phyloP scores from a whole-genome alignment of 2,113 vertebrate genomes.

The Parotia lawesii region DNA sequence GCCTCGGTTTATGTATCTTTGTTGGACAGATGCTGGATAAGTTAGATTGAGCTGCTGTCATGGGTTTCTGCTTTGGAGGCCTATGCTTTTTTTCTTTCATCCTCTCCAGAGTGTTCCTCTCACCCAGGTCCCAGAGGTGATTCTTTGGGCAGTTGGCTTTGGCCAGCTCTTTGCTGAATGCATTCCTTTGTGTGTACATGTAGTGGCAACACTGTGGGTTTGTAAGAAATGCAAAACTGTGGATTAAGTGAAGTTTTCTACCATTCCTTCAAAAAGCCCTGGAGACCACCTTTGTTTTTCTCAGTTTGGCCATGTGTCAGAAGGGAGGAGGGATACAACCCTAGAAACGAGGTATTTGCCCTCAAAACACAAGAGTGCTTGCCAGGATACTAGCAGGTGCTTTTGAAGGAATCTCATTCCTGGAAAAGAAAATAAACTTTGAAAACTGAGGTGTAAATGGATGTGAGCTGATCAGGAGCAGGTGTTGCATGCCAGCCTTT shows the following conservation, averaged over 20 bases:
- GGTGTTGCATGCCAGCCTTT: background rate
- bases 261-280: background rate
- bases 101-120: background rate
- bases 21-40: background rate
- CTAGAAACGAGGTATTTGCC: background rate
- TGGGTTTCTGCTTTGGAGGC: background rate
- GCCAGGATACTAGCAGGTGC: constrained; percentile 6
- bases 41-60: background rate
- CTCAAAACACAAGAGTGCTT: background rate
- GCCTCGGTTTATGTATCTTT: background rate
- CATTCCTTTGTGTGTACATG: background rate
- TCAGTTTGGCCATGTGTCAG: background rate
- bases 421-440: background rate
- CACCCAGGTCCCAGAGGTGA: background rate
- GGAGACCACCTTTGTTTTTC: background rate
- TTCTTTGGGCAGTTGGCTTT: background rate
- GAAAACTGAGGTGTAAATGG: background rate
- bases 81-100: background rate
- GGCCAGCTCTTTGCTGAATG: background rate
- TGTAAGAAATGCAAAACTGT: background rate
- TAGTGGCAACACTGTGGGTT: background rate
- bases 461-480: background rate
- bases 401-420: background rate
- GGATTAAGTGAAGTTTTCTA: background rate
- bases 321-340: background rate